phyloP scores from a whole-genome alignment of 1,140 invertebrate species.

The Medauroidea extradentata region DNA sequence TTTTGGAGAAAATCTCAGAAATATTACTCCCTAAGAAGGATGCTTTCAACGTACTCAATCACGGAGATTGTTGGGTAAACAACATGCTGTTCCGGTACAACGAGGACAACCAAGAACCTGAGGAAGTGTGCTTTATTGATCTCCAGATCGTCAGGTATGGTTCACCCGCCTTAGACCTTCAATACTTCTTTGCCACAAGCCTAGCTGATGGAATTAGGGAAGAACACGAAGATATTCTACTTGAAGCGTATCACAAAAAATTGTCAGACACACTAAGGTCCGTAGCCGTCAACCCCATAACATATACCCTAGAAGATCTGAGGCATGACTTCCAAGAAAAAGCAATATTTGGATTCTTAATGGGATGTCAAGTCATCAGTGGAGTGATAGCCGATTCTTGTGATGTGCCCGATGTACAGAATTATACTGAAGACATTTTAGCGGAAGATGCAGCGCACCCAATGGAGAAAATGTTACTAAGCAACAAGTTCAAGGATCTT shows the following conservation, averaged over 20 bases:
- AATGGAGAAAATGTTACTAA: too few relatives aligned
- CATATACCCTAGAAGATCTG: slow-evolving; percentile 43
- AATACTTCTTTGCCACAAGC: slow-evolving; percentile 55
- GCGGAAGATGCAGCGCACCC: not conserved
- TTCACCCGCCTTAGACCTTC: slow-evolving; percentile 50
- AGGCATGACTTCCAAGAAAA: slow-evolving; percentile 31
- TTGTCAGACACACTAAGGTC: slow-evolving; percentile 37
- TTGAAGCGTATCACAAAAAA: slow-evolving; percentile 40
- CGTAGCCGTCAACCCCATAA: slow-evolving; percentile 35
- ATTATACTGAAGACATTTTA: slow-evolving; percentile 5
- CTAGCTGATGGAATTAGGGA: slow-evolving; percentile 37
- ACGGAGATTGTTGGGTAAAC: slow-evolving; percentile 53
- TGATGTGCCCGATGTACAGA: slow-evolving; percentile 21
- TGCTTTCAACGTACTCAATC: slow-evolving; percentile 38
- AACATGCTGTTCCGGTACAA: slow-evolving; percentile 48
- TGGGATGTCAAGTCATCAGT: slow-evolving; percentile 28
- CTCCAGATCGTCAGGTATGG: slow-evolving; percentile 40
- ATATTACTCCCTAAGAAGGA: not conserved
- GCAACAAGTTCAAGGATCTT: too few relatives aligned
- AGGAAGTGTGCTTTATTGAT: slow-evolving; percentile 39
- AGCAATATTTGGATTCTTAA: slow-evolving; percentile 32
- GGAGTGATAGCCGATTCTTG: slow-evolving; percentile 30
- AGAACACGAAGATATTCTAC: slow-evolving; percentile 32
- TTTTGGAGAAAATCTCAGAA: not conserved
- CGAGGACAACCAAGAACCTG: slow-evolving; percentile 13